Conservation (phyloP, 1,140 invertebrate species). For the Delia radicum region DNA sequence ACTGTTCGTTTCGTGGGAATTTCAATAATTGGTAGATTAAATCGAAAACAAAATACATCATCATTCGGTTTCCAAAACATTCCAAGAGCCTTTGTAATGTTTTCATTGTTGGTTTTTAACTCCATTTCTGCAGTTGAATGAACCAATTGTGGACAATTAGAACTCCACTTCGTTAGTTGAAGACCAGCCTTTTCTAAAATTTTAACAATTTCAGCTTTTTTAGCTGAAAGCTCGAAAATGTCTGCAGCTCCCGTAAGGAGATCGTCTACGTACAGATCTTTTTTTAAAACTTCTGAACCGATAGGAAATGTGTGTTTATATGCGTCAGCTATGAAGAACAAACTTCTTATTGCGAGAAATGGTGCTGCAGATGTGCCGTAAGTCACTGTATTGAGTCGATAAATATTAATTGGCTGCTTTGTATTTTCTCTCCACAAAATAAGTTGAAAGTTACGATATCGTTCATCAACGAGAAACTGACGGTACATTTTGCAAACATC, state of each 20-base stretch:
- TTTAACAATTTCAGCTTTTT: neutral
- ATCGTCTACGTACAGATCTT: neutral
- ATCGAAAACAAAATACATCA: slow-evolving; percentile 9
- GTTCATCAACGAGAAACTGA: neutral
- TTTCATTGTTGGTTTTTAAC: neutral
- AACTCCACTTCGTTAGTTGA: slow-evolving; percentile 7
- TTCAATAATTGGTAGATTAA: neutral
- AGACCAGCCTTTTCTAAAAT: neutral
- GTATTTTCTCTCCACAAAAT: neutral
- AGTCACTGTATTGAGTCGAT: no score
- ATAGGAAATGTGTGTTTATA: no score
- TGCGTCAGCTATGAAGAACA: no score
- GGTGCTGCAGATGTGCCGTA: no score
- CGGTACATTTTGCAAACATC: slow-evolving; percentile 24
- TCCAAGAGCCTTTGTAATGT: slow-evolving; percentile 9
- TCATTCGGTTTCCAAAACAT: slow-evolving; percentile 10
- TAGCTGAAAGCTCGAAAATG: neutral
- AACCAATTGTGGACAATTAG: neutral
- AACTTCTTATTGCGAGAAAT: no score
- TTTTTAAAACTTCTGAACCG: no score
- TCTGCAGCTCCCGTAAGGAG: slow-evolving; percentile 15
- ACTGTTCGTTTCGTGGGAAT: neutral
- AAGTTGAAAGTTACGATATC: neutral
- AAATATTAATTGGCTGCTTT: no score
- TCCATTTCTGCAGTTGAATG: neutral